Evolutionary conservation across 2,888 invertebrate species (phyloP), one percentile per base, ranked within the genome.

Genomic region (Serripes groenlandicus): DNA sequence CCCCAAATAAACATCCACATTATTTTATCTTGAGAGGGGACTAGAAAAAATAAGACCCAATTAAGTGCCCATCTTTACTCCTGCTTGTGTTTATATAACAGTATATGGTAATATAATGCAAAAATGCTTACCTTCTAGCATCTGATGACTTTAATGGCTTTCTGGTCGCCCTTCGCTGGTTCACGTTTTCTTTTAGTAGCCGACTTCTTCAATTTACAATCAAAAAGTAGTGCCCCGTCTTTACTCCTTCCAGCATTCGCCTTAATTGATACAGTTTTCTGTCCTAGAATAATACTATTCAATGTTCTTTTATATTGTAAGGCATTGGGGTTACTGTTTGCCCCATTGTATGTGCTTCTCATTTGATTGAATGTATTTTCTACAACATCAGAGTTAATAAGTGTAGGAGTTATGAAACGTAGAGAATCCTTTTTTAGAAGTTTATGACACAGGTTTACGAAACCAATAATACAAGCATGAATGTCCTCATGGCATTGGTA

Each of bases 361-460:
- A 83, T 83, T 56, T 83, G 85, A n/a, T 78, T 81, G 26, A 87
- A 87, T 0, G 72, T 66, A 37, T 87, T 87, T 75, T 87, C 87
- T 18, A 82, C 79, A 0, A 79, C 73, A 66, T 86, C 87, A 52
- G 87, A 83, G 70, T 87, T 87, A 18, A 87, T 58, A 7, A 83
- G 35, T 5, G 69, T 70, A 52, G 87, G 85, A 5, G 78, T 83
- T 0, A 87, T 49, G 60, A 49, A 58, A n/a, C 76, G 35, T 23
- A 32, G 2, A 21, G 28, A 37, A 5, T 35, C 11, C 30, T n/a
- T n/a, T 15, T 37, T 58, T 58, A 54, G 35, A 23, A 84, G 28
- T 3, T 54, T 73, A 28, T 26, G 21, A 54, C 86, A 86, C 4
- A 86, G 70, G 9, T 72, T 54, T 23, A 75, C 35, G 56, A 87